Evolutionary conservation across 2,888 invertebrate genomes (phyloP).

Genomic region (Caenorhabditis drosophilae): DNA sequence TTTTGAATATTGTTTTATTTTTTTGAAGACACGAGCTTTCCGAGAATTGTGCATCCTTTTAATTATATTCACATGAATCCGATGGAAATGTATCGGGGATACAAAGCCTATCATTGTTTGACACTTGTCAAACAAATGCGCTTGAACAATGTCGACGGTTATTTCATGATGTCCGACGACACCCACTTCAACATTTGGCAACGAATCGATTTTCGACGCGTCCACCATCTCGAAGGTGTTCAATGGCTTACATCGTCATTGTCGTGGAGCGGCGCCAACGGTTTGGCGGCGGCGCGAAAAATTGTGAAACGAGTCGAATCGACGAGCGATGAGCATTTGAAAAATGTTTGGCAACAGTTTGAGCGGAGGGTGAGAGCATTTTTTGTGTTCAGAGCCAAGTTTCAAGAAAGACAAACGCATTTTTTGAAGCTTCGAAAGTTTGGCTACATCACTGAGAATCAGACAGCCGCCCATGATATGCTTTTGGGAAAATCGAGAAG

Average conservation of each 20-base stretch:
- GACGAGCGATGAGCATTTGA: conserved; percentile 1
- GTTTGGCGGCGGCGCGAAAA: neutral
- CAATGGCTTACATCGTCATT: neutral
- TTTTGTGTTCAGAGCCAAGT: neutral
- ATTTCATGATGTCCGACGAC: conserved; percentile 29
- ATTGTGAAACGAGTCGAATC: neutral
- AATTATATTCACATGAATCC: conserved; percentile 32
- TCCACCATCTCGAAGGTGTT: conserved; percentile 6
- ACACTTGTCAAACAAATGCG: conserved; percentile 20
- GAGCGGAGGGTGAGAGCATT: conserved; percentile 1
- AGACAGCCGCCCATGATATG: conserved; percentile 9
- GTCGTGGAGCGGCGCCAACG: neutral
- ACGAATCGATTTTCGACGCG: conserved; percentile 16
- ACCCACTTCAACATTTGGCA: conserved; percentile 33
- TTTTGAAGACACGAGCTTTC: neutral
- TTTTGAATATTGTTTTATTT: too few relatives aligned
- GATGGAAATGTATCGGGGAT: conserved; percentile 17
- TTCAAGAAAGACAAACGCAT: neutral
- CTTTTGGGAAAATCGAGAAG: conserved; percentile 4
- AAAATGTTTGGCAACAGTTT: conserved; percentile 7
- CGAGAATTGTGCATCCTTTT: conserved; percentile 2
- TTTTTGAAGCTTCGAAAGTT: neutral
- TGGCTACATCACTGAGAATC: conserved; percentile 6
- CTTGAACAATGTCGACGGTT: conserved; percentile 21
- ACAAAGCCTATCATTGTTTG: conserved; percentile 22